Percentiles rank a stretch among this genome's conserved stretches.
phyloP scores from a whole-genome alignment of 1,140 invertebrate species.

The Diprion similis region DNA sequence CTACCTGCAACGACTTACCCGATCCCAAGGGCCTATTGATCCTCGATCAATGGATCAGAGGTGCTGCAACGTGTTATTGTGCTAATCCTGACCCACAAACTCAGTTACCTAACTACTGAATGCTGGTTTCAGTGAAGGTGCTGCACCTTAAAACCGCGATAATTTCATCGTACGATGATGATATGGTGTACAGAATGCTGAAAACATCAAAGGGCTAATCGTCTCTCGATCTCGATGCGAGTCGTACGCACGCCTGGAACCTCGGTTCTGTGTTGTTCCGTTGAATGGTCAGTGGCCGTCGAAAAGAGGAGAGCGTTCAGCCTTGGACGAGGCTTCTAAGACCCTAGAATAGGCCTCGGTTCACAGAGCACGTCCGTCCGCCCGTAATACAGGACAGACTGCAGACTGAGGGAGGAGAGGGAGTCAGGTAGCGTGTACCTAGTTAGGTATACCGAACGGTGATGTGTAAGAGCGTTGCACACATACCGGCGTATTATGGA shows the following conservation, averaged over 20 bases:
- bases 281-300: not conserved
- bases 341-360: not conserved
- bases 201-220: not conserved
- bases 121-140: no score
- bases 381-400: not conserved
- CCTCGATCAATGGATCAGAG: not conserved
- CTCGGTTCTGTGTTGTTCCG: not conserved
- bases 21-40: conserved; percentile 21
- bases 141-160: no score
- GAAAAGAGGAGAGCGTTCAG: not conserved
- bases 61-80: not conserved
- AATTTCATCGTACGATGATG: not conserved
- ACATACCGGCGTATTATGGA: not conserved
- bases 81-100: not conserved
- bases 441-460: not conserved
- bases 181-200: not conserved
- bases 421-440: no score
- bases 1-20: not conserved
- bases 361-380: not conserved
- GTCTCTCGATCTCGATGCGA: not conserved
- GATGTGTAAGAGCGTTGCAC: not conserved
- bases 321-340: conserved; percentile 1
- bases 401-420: no score
- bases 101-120: not conserved
- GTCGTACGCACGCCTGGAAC: not conserved